Base-by-base conservation (phyloP, 2,888 invertebrate genomes). In the Pterostichus niger region DNA sequence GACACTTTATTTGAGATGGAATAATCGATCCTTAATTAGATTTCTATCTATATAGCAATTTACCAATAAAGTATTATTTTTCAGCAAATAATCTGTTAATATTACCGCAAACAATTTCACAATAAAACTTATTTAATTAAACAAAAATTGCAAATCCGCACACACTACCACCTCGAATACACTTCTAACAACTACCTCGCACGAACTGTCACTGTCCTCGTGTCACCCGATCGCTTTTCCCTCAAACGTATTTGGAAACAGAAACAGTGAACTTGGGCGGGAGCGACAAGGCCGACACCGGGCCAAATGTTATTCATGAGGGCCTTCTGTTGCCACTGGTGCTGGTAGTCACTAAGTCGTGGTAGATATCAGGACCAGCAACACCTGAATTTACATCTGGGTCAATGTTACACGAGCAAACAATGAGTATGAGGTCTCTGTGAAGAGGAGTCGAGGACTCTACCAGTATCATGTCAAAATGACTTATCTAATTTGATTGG, bases 301-400 rank as follows among this genome's bases (percentile, higher is more conserved):
- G 46, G 61, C 78, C 33, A 7, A 61, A 78, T 77, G 56, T 56
- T 78, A 59, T 61, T 61, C 61, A 78, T 78, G 78, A 59, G 59
- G 61, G 46, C 78, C 78, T 56, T 52, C 77, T 59, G 61, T 59
- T 46, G 35, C 49, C 61, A 35, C 64, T 6, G 59, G 40, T 68
- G 35, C 44, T 68, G 68, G 68, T 68, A 68, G 64, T 10, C 64
- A 49, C 49, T 13, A n/a, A 49, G 49, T 54, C 9, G 40, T 40
- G 40, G 40, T 40, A n/a, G 15, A 59, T 59, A 11, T 17, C 10
- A 75, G 24, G 10, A 52, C 17, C 52, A 44, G 11, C 24, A 59
- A 11, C 49, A 78, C 46, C 56, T 44, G 46, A 24, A 78, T 78
- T 78, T 78, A 31, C 64, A 78, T 78, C 33, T 78, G 44, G 78